These are phyloP conservation scores for Fukomys damarensis DNA, from an alignment of 2,113 vertebrate species.

Conservation along the genomic window DNA sequence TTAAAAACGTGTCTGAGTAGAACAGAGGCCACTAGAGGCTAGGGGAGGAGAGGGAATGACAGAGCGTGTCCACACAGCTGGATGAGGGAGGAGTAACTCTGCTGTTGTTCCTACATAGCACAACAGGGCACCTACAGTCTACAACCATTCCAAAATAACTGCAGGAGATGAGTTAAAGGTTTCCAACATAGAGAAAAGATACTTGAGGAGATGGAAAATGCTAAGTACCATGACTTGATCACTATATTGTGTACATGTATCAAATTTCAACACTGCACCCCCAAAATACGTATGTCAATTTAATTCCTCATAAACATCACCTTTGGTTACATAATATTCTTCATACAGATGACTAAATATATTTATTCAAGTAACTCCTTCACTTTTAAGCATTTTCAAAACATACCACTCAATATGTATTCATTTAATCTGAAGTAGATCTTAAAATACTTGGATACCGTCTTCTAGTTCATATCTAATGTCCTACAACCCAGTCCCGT, in stretches of 20 bases:
- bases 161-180: background rate
- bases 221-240: background rate
- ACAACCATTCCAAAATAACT: background rate
- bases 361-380: slow-evolving; percentile 52
- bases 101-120: background rate
- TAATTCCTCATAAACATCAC: background rate
- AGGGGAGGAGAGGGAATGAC: background rate
- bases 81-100: too few species aligned
- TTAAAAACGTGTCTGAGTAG: slow-evolving; percentile 25
- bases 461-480: background rate
- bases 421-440: slow-evolving; percentile 33
- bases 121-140: too few species aligned
- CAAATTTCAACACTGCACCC: background rate
- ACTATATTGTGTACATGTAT: too few species aligned
- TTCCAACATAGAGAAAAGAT: background rate
- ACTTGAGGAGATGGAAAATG: background rate
- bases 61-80: background rate
- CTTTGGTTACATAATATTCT: background rate
- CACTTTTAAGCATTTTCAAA: slow-evolving; percentile 61
- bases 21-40: background rate
- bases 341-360: background rate
- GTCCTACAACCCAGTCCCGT: background rate
- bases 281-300: background rate
- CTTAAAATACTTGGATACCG: background rate
- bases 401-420: background rate